A percentile compares a stretch with the other conserved stretches of the same genome.
Evolutionary conservation across 2,888 invertebrate genomes (phyloP).

Genomic region (Morpho deidamia): DNA sequence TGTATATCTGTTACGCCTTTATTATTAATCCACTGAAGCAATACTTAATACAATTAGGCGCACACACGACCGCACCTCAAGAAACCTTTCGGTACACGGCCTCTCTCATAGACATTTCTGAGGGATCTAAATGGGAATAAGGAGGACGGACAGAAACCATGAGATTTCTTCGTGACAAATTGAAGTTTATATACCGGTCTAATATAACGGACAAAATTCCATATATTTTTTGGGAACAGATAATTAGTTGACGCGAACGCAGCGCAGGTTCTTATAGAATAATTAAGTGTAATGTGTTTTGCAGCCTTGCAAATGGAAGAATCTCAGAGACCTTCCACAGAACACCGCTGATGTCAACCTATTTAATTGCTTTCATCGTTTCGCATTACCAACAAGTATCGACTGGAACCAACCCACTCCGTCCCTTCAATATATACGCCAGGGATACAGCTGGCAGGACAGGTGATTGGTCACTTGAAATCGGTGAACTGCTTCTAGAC

Average conservation of each 20-base stretch:
- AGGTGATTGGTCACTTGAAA: constrained; percentile 61
- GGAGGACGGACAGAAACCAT: no score
- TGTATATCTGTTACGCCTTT: no score
- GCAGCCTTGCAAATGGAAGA: constrained; percentile 38
- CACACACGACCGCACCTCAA: no score
- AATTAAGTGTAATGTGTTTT: constrained; percentile 12
- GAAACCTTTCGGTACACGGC: no score
- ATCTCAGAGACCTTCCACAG: constrained; percentile 66
- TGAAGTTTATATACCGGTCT: background rate
- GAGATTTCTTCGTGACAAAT: no score
- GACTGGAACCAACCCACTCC: constrained; percentile 27
- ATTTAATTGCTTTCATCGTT: constrained; percentile 90
- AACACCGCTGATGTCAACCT: constrained; percentile 86
- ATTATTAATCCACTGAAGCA: no score
- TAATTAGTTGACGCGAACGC: background rate
- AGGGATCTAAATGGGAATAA: no score
- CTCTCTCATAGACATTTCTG: no score
- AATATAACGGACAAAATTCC: no score
- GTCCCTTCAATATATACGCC: constrained; percentile 64
- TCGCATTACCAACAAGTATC: constrained; percentile 81
- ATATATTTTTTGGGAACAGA: background rate
- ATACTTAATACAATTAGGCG: no score
- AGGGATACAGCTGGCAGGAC: constrained; percentile 54
- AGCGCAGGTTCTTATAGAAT: background rate
- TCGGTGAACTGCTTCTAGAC: constrained; percentile 63